These are phyloP conservation scores for Diogma glabrata DNA, from an alignment of 2,888 invertebrate genomes.

Conservation along the genomic window DNA sequence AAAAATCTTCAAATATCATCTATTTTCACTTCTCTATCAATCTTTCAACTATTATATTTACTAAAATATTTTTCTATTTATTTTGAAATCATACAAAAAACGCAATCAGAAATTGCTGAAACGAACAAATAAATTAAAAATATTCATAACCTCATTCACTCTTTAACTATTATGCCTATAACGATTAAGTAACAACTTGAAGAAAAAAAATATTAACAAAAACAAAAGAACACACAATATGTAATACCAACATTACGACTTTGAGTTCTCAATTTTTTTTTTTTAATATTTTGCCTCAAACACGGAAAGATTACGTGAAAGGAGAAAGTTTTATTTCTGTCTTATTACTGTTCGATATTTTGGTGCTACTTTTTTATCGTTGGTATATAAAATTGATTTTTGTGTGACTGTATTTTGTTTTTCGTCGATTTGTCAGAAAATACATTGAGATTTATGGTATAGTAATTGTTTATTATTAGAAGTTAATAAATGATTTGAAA, in stretches of 20 bases:
- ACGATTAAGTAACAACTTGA: conserved; percentile 7
- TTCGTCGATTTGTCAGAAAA: too few relatives aligned
- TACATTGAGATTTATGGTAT: too few relatives aligned
- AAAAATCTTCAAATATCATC: too few relatives aligned
- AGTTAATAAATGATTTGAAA: too few relatives aligned
- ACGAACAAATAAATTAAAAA: conserved; percentile 1
- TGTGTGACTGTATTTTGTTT: too few relatives aligned
- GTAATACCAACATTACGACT: conserved; percentile 8
- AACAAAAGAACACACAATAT: conserved; percentile 9
- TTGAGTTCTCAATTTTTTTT: conserved; percentile 10
- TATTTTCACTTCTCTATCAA: too few relatives aligned
- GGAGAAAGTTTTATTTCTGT: conserved; percentile 31
- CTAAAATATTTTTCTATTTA: too few relatives aligned
- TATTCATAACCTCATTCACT: conserved; percentile 9
- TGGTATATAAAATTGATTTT: too few relatives aligned
- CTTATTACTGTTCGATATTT: too few relatives aligned
- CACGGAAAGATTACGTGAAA: conserved; percentile 33
- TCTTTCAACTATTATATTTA: too few relatives aligned
- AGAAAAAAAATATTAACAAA: conserved; percentile 6
- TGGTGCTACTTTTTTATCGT: too few relatives aligned
- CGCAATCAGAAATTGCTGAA: conserved; percentile 5
- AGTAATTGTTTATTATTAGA: too few relatives aligned
- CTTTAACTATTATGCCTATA: conserved; percentile 3
- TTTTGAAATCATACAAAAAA: conserved; percentile 3
- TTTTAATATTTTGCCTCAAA: conserved; percentile 20